phyloP scores from a whole-genome alignment of 2,797 vertebrate species.

The Serranus cabrilla region DNA sequence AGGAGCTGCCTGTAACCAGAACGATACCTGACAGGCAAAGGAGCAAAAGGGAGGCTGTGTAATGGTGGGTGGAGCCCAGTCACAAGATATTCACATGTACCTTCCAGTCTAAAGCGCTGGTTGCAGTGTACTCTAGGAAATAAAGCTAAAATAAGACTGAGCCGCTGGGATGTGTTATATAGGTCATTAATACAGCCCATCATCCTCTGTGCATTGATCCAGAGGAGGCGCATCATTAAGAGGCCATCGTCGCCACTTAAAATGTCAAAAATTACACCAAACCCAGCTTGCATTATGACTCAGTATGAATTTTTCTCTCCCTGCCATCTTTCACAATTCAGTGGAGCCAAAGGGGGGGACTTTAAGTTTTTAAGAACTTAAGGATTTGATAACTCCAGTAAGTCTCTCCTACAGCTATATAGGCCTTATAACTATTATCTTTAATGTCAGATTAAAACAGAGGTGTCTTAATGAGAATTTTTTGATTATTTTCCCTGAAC shows the following conservation, averaged over 20 bases:
- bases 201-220: slow-evolving; percentile 57
- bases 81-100: slow-evolving; percentile 32
- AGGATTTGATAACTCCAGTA: neutral
- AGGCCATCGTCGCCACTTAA: slow-evolving; percentile 47
- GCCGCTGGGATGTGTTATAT: slow-evolving; percentile 41
- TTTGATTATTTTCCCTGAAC: slow-evolving; percentile 1
- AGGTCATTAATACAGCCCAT: slow-evolving; percentile 49
- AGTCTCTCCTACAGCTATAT: neutral
- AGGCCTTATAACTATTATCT: neutral
- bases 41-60: slow-evolving; percentile 22
- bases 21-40: slow-evolving; percentile 65
- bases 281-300: slow-evolving; percentile 27
- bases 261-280: slow-evolving; percentile 49
- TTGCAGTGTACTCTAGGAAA: slow-evolving; percentile 33
- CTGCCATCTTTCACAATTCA: slow-evolving; percentile 22
- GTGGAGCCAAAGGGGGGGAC: neutral
- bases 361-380: slow-evolving; percentile 7
- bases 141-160: slow-evolving; percentile 37
- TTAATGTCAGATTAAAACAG: neutral
- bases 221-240: slow-evolving; percentile 56
- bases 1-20: slow-evolving; percentile 65
- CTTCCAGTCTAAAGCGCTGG: slow-evolving; percentile 18
- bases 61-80: slow-evolving; percentile 39
- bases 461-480: slow-evolving; percentile 6
- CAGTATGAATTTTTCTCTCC: slow-evolving; percentile 13